These are phyloP conservation scores for Phalloptychus januarius DNA, from an alignment of 2,797 vertebrate genomes.

Conservation along the genomic window DNA sequence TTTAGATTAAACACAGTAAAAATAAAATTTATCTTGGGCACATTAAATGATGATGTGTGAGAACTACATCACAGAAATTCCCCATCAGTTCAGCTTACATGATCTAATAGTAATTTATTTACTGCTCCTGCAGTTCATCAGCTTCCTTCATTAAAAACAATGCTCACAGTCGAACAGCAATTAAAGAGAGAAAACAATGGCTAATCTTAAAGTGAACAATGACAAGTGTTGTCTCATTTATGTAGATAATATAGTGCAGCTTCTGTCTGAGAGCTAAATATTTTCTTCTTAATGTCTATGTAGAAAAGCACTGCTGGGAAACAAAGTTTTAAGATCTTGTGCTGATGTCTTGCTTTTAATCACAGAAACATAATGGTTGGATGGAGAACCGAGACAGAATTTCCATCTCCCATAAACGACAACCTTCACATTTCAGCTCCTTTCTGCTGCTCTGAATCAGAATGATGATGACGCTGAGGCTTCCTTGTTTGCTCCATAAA, in stretches of 20 bases:
- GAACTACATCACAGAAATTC: background rate
- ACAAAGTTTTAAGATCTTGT: background rate
- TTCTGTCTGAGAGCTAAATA: background rate
- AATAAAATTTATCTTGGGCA: background rate
- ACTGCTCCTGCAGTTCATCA: constrained; percentile 18
- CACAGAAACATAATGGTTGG: background rate
- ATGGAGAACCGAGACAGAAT: background rate
- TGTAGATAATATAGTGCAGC: background rate
- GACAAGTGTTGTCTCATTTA: background rate
- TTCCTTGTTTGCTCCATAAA: constrained; percentile 59
- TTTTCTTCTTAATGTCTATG: background rate
- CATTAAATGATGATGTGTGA: background rate
- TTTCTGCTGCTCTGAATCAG: constrained; percentile 31
- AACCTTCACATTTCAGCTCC: constrained; percentile 35
- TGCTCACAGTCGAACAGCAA: constrained; percentile 4
- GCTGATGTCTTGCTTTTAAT: background rate
- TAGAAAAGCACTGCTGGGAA: background rate
- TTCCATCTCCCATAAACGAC: constrained; percentile 4
- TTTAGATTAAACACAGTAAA: background rate
- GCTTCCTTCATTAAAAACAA: constrained; percentile 24
- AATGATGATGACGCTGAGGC: constrained; percentile 30
- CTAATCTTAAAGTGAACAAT: background rate
- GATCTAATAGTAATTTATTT: constrained; percentile 4
- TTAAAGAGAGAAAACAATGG: background rate
- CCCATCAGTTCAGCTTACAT: constrained; percentile 21